Conservation (phyloP, 1,140 invertebrate species). For the Subanguina moxae region DNA sequence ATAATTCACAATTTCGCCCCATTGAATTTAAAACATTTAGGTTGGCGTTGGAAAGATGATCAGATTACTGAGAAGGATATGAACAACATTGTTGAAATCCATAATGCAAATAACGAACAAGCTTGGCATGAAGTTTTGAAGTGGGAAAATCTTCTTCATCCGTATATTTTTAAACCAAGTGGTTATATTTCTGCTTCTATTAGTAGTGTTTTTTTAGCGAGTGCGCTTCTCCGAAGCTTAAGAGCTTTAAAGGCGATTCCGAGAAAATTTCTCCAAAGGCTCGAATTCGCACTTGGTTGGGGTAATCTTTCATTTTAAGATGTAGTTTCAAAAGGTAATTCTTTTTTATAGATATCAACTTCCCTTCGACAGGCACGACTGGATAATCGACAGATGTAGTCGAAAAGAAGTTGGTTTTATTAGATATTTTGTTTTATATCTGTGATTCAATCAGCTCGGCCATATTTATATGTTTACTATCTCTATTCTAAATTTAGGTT, state of each 20-base stretch:
- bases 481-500: constrained; percentile 51
- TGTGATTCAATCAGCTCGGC: too few species aligned
- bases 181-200: too few species aligned
- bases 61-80: constrained; percentile 83
- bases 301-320: constrained; percentile 12
- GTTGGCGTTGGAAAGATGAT: constrained; percentile 95
- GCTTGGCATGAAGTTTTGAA: constrained; percentile 94
- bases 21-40: constrained; percentile 60
- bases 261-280: constrained; percentile 89
- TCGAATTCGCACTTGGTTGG: constrained; percentile 73
- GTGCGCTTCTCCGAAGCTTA: constrained; percentile 66
- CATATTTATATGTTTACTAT: not conserved
- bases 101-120: constrained; percentile 97
- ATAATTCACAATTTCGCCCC: too few species aligned
- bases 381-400: constrained; percentile 96
- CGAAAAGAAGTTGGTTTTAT: constrained; percentile 57
- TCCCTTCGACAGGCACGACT: constrained; percentile 98
- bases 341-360: constrained; percentile 83
- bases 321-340: not conserved
- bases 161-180: constrained; percentile 54
- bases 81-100: constrained; percentile 93
- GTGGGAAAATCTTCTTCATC: constrained; percentile 90
- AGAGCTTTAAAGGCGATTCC: constrained; percentile 94
- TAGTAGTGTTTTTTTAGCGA: constrained; percentile 42
- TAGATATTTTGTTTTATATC: too few species aligned